Evolutionary conservation across 64 coral and sea anemone genomes (phyloP), one percentile per base, ranked within the genome.

Genomic region (Montipora sp.): DNA sequence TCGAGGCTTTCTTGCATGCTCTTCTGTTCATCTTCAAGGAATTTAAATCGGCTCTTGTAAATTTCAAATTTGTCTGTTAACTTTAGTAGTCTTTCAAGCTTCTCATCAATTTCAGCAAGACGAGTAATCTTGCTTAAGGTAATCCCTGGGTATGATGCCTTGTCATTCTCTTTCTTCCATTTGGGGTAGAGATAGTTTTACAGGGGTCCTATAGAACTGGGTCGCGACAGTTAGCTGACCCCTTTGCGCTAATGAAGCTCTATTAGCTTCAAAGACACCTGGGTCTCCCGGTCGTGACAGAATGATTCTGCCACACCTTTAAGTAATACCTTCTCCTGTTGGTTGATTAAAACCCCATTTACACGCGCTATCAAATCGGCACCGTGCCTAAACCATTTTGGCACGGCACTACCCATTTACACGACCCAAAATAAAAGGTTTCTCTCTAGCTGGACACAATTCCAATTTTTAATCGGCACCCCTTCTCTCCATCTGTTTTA

Each of bases 231-330:
- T 79, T 9, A 79, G 80, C 36, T 79, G 88, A 14, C 75, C 84
- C 46, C 75, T 85, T 21, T 96, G 87, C 43, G 90, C 80, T 5
- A 96, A 14, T 2, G 95, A 90, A 23, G 91, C 95, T 75, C 95
- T 83, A 65, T 96, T 90, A 3, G 95, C 95, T 11, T 93, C 90
- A 87, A 96, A 95, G 16, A 95, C 77, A 6, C 94, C 89, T 16
- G 94, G 94, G 55, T 95, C 89, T 20, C 83, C 81, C 27, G 75
- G 60, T 43, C 74, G 14, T 14, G 95, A 96, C 2, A 93, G 14
- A 18, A 16, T 20, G 14, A 92, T 20, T 51, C n/a, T 75, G 20
- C 84, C 94, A 7, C 89, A 46, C 7, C 83, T 23, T 21, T 96
- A 90, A 14, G 75, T 48, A 19, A 91, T 60, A 13, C 72, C 81